Evolutionary conservation across 2,888 invertebrate species (phyloP).

Genomic region (Griposia aprilina): DNA sequence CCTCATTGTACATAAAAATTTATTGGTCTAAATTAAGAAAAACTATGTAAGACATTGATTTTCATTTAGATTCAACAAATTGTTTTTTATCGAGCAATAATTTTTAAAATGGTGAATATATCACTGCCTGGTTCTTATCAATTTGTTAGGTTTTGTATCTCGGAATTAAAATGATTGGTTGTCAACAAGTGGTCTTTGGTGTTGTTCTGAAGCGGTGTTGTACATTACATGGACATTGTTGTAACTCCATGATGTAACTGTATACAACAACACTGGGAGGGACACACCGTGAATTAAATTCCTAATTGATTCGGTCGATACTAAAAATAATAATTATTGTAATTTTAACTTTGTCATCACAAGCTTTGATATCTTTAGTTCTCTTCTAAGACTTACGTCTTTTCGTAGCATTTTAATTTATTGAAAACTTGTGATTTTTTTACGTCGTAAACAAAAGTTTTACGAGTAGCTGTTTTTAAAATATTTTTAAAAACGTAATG

Average conservation of each 20-base stretch:
- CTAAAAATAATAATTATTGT: slow-evolving; percentile 51
- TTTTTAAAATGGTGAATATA: slow-evolving; percentile 69
- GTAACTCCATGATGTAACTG: slow-evolving; percentile 32
- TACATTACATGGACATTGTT: slow-evolving; percentile 29
- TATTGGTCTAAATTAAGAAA: slow-evolving; percentile 87
- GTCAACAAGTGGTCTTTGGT: slow-evolving; percentile 66
- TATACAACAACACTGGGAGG: slow-evolving; percentile 19
- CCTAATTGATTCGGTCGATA: slow-evolving; percentile 56
- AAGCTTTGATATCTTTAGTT: slow-evolving; percentile 60
- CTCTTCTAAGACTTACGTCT: slow-evolving; percentile 62
- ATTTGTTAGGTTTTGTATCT: slow-evolving; percentile 66
- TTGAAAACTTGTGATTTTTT: slow-evolving; percentile 66
- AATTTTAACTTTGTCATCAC: slow-evolving; percentile 64
- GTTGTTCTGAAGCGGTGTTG: slow-evolving; percentile 38
- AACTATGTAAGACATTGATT: slow-evolving; percentile 77
- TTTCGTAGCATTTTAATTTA: slow-evolving; percentile 68
- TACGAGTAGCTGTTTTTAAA: slow-evolving; percentile 55
- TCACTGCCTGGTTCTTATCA: slow-evolving; percentile 81
- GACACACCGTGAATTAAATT: slow-evolving; percentile 55
- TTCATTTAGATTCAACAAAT: slow-evolving; percentile 76
- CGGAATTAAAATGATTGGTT: slow-evolving; percentile 65
- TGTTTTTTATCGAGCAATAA: slow-evolving; percentile 85
- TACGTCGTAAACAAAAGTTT: slow-evolving; percentile 49
- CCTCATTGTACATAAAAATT: slow-evolving; percentile 89
- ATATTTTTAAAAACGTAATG: slow-evolving; percentile 62